Evolutionary conservation across 1,140 invertebrate species (phyloP), one percentile per base, ranked within the genome.

Genomic region (Eufriesea mexicana): DNA sequence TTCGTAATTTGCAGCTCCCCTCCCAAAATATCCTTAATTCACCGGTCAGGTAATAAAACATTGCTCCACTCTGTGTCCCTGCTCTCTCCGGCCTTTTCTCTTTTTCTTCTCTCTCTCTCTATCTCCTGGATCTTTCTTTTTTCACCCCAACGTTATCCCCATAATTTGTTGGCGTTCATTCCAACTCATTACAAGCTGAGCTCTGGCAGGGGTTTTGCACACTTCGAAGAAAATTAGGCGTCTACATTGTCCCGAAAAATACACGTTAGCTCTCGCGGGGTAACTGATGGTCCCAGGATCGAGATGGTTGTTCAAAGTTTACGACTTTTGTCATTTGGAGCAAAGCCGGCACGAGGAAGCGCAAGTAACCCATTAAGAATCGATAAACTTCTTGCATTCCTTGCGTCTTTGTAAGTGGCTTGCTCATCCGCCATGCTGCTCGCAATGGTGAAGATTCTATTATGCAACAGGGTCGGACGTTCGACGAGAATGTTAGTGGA

Each of bases 251-350:
- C 70, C 20, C 12, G 70, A 55, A 55, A 72, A 72, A 25, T 72
- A 55, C 51, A 72, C 28, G 70, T 55, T 72, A 14, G 1, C 25
- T 71, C 64, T 67, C 42, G 64, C 20, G 2, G 23, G 5, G 23
- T 45, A 45, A 66, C 42, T 66, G 64, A 45, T n/a, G 64, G 23
- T 10, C 10, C 20, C 8, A 42, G 12, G 7, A 23, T 18, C 18
- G 62, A 66, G 57, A 2, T 14, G 47, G 23, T 45, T 49, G 70
- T 42, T 23, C 70, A 10, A 71, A 51, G 70, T 72, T 72, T 72
- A 72, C 70, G 70, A 72, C 49, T 72, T 72, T 72, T 55, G 70
- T 72, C 70, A 72, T 72, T 72, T 72, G 70, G 70, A 35, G 51
- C 25, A 49, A 10, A 12, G 25, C 68, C 55, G 42, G 70, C 55